These are phyloP conservation scores for Lasioglossum albipes DNA, from an alignment of 1,140 invertebrate species.

Conservation along the genomic window DNA sequence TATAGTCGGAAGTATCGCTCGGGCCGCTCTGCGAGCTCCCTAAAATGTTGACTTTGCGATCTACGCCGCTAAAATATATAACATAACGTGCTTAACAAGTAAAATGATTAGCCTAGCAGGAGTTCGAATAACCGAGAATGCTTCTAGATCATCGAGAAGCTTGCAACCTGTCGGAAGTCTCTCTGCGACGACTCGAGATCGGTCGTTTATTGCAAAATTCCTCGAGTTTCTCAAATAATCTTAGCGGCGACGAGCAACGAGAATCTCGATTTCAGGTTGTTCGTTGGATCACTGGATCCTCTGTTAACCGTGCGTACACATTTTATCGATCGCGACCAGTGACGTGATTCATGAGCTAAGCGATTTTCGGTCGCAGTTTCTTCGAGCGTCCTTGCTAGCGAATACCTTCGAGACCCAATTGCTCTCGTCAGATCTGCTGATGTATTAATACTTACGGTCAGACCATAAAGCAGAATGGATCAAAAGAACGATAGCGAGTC, in stretches of 20 bases:
- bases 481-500: conserved; percentile 26
- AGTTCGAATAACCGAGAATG: not conserved
- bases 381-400: conserved; percentile 7
- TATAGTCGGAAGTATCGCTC: not conserved
- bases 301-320: not conserved
- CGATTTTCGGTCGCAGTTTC: not conserved
- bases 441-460: conserved; percentile 55
- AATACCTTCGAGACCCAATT: conserved; percentile 38
- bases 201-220: not conserved
- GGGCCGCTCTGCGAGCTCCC: not conserved
- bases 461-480: conserved; percentile 48
- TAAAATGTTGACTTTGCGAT: not conserved
- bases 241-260: too few species aligned
- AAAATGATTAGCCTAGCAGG: not conserved
- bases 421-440: conserved; percentile 38
- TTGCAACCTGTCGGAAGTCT: not conserved
- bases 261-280: not conserved
- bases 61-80: not conserved
- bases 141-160: not conserved
- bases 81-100: not conserved
- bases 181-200: too few species aligned
- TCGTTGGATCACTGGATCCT: not conserved
- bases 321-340: not conserved
- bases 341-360: conserved; percentile 5
- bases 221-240: not conserved